Evolutionary conservation across 2,113 vertebrate genomes (phyloP), one percentile per base, ranked within the genome.

Genomic region (Anolis sagrei): DNA sequence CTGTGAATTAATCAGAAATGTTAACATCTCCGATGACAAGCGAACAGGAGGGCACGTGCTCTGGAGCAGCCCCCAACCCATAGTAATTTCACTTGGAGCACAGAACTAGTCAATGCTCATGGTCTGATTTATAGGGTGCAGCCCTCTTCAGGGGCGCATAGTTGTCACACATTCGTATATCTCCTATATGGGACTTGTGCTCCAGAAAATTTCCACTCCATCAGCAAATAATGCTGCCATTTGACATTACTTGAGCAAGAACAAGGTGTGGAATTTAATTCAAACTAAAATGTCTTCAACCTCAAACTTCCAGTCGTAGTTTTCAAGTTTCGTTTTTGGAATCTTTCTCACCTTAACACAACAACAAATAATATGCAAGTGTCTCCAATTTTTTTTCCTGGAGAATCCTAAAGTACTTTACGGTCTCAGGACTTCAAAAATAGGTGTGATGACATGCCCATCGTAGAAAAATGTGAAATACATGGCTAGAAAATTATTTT

Each of bases 1-100:
- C 88, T 95, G 89, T 94, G 96, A 96, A 96, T 96, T 97, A 95
- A 96, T 97, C 96, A 96, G 95, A 93, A 95, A 95, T 95, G 96
- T 95, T 96, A 95, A 95, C 95, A 95, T 95, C 92, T 92, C 93
- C 36, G 88, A 95, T 96, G 96, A 96, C 95, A 96, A 95, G 95
- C 25, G 94, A 96, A 95, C 95, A 96, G 96, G 96, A 96, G 95
- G 92, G 93, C 94, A 94, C 90, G 76, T 95, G 95, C 94, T 93
- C 93, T 76, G 92, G 92, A 94, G 93, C 96, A 95, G 93, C 94
- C 95, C 93, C 94, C 95, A 94, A 85, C 95, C 94, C 90, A 85
- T 89, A 93, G 94, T 95, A 96, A 95, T 97, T 95, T 96, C 93
- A 85, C 90, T 93, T 90, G 16, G 89, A 0, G 2, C 87, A 44